These are phyloP conservation scores for Cottus gobio DNA, from an alignment of 2,113 vertebrate genomes.

Conservation along the genomic window DNA sequence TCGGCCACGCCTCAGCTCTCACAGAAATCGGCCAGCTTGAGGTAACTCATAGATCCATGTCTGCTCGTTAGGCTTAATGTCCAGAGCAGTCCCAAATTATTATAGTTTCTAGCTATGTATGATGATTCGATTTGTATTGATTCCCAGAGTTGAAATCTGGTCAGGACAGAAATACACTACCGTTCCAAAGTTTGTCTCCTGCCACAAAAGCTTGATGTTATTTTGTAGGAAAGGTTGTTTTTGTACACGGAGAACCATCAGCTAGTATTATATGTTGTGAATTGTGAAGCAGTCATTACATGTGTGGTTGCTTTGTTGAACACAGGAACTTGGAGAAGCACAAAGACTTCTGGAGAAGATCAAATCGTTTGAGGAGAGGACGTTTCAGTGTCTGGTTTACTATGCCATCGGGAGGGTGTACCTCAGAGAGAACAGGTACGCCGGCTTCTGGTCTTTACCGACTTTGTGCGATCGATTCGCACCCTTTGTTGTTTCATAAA, in stretches of 20 bases:
- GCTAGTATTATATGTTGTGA: background rate
- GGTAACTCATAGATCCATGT: conserved; percentile 77
- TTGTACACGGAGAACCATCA: too few species aligned
- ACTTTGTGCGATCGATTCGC: background rate
- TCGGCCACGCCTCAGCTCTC: conserved; percentile 88
- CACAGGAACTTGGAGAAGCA: conserved; percentile 91
- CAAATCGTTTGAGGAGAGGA: conserved; percentile 82
- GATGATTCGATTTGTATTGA: too few species aligned
- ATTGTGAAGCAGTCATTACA: background rate
- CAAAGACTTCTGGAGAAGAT: conserved; percentile 87
- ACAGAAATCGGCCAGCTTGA: conserved; percentile 90
- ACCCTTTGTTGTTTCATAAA: background rate
- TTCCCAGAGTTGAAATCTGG: too few species aligned
- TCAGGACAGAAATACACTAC: background rate
- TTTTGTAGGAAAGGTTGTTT: too few species aligned
- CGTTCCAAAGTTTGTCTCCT: too few species aligned
- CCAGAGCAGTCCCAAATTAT: background rate
- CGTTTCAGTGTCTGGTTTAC: conserved; percentile 88
- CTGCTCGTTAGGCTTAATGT: background rate
- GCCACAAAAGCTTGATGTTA: too few species aligned
- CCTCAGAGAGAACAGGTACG: conserved; percentile 91
- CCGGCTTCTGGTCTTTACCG: background rate
- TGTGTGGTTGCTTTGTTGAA: background rate
- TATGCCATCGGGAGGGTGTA: conserved; percentile 90
- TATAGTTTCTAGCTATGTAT: background rate